Evolutionary conservation across 35 echinoderm and acorn worm species (phyloP).

Genomic region (Nesometra sesokonis): DNA sequence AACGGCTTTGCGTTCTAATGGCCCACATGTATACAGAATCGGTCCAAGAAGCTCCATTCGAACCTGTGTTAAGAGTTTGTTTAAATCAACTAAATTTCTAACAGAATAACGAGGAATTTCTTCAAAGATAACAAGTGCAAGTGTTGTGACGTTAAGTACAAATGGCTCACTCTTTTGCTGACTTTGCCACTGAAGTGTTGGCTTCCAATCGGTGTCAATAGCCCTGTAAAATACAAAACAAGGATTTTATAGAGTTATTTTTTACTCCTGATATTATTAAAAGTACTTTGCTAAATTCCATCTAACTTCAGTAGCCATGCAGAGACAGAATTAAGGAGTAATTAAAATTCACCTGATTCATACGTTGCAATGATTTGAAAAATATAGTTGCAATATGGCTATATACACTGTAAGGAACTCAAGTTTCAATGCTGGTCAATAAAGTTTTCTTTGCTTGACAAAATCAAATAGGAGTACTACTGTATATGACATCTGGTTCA

Average conservation of each 20-base stretch:
- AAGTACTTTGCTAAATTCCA: too few relatives aligned
- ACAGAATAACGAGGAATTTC: constrained; percentile 56
- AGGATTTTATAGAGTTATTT: not conserved
- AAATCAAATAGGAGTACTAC: too few relatives aligned
- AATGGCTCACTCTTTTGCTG: not conserved
- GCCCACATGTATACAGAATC: constrained; percentile 60
- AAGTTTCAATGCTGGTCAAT: too few relatives aligned
- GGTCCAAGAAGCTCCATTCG: constrained; percentile 69
- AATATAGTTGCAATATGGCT: too few relatives aligned
- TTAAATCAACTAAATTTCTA: constrained; percentile 24
- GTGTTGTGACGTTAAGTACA: constrained; percentile 13
- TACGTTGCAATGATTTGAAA: too few relatives aligned
- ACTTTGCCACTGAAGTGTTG: not conserved
- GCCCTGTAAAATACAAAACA: not conserved
- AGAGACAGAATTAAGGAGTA: too few relatives aligned
- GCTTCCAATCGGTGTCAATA: not conserved
- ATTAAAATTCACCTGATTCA: too few relatives aligned
- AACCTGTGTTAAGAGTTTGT: constrained; percentile 38
- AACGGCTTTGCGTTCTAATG: constrained; percentile 35
- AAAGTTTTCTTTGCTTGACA: too few relatives aligned
- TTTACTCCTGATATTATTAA: too few relatives aligned
- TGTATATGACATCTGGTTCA: too few relatives aligned
- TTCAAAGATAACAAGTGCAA: constrained; percentile 62
- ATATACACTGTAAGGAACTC: too few relatives aligned
- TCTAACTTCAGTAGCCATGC: too few relatives aligned